These are phyloP conservation scores for Anolis apletophallus DNA, from an alignment of 2,797 vertebrate species.

Conservation along the genomic window DNA sequence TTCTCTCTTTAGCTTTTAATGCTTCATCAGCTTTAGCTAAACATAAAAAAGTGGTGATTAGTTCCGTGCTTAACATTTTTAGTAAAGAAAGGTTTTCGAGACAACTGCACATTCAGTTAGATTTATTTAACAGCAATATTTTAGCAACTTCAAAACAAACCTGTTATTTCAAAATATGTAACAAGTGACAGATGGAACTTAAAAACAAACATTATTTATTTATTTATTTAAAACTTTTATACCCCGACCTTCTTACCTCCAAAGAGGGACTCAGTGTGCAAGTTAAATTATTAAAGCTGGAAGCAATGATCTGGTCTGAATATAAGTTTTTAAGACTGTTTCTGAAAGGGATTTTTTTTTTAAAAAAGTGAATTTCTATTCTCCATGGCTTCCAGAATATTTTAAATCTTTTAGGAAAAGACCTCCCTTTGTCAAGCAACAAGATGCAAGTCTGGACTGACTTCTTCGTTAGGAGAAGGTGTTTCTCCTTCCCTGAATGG, in stretches of 20 bases:
- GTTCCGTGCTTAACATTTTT: neutral
- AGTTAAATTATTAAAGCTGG: neutral
- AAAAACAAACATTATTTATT: neutral
- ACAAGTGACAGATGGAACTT: neutral
- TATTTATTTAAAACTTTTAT: no score
- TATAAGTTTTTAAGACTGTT: neutral
- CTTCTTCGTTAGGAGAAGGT: neutral
- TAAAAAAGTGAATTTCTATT: slow-evolving; percentile 1
- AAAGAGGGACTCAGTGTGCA: no score
- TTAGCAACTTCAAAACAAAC: neutral
- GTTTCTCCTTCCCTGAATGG: neutral
- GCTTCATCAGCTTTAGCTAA: slow-evolving; percentile 94
- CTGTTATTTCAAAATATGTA: neutral
- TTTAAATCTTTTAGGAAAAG: neutral
- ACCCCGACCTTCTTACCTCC: no score
- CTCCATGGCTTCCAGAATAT: neutral
- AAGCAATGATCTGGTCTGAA: neutral
- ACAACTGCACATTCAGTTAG: neutral
- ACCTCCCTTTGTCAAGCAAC: neutral
- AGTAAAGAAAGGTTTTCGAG: neutral
- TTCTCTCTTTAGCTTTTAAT: slow-evolving; percentile 90
- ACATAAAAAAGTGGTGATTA: slow-evolving; percentile 48
- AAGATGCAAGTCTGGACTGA: neutral
- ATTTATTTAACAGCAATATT: neutral
- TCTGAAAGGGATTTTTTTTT: neutral